Conservation (phyloP, 2,113 vertebrate genomes). For the Serilophus lunatus region DNA sequence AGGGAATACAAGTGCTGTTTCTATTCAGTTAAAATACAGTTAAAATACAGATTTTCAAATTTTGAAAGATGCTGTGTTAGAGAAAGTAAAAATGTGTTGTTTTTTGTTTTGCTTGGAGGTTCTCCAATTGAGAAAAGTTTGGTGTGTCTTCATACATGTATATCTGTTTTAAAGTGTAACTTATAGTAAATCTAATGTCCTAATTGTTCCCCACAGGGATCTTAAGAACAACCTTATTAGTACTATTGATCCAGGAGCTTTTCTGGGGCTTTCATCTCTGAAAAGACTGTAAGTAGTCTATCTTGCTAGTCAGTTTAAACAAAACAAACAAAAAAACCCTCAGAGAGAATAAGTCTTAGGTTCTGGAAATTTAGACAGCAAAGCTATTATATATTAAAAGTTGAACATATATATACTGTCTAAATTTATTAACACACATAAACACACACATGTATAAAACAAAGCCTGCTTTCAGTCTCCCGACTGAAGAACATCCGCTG, state of each 20-base stretch:
- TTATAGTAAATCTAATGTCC: not conserved
- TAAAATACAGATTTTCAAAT: not conserved
- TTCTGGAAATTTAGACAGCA: not conserved
- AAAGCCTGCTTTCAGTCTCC: not conserved
- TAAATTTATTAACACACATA: not conserved
- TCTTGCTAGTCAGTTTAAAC: not conserved
- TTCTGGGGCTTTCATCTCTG: conserved; percentile 86
- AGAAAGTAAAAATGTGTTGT: not conserved
- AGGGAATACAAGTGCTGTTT: not conserved
- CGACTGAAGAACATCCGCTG: not conserved
- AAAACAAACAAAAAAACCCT: not conserved
- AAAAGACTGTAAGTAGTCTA: conserved; percentile 91
- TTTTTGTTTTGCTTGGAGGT: not conserved
- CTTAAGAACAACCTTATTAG: conserved; percentile 94
- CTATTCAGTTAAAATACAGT: not conserved
- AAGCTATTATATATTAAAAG: not conserved
- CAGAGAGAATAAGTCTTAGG: not conserved
- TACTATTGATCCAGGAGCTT: conserved; percentile 90
- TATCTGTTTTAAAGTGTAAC: not conserved
- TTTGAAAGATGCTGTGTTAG: not conserved
- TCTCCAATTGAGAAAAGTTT: not conserved
- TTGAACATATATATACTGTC: not conserved
- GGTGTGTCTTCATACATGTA: not conserved
- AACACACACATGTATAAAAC: not conserved
- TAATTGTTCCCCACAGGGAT: conserved; percentile 78